Evolutionary conservation across 2,113 vertebrate genomes (phyloP).

Genomic region (Ochotona curzoniae): DNA sequence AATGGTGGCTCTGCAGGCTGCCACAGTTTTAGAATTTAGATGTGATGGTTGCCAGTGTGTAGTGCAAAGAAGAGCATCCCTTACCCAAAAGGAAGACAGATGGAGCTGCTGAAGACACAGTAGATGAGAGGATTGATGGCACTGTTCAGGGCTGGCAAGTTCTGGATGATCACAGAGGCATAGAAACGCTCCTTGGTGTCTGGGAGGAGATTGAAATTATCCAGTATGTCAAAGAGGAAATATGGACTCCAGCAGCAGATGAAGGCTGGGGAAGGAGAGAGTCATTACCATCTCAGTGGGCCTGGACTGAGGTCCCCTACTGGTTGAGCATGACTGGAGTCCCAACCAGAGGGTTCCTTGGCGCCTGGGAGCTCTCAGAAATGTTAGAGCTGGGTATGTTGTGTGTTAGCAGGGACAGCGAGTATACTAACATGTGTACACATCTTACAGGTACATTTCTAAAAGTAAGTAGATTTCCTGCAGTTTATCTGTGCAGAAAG

Average conservation of each 20-base stretch:
- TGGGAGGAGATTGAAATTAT: conserved; percentile 89
- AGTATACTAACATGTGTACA: too few species aligned
- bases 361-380: not conserved
- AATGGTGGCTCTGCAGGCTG: too few species aligned
- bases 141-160: conserved; percentile 88
- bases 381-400: not conserved
- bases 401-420: not conserved
- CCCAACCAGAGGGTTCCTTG: not conserved
- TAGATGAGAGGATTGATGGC: conserved; percentile 89
- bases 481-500: not conserved
- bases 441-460: too few species aligned
- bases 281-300: not conserved
- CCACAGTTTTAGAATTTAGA: not conserved
- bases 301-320: not conserved
- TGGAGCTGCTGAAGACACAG: conserved; percentile 84
- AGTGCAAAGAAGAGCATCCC: not conserved
- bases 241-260: conserved; percentile 89
- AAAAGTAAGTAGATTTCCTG: too few species aligned
- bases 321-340: not conserved
- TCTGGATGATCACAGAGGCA: conserved; percentile 88
- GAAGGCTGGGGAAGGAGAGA: conserved; percentile 78
- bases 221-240: conserved; percentile 90
- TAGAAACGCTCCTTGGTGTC: conserved; percentile 87
- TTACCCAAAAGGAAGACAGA: conserved; percentile 82
- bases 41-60: fast-evolving